Base-by-base conservation (phyloP, 2,797 vertebrate genomes). In the Selene dorsalis region DNA sequence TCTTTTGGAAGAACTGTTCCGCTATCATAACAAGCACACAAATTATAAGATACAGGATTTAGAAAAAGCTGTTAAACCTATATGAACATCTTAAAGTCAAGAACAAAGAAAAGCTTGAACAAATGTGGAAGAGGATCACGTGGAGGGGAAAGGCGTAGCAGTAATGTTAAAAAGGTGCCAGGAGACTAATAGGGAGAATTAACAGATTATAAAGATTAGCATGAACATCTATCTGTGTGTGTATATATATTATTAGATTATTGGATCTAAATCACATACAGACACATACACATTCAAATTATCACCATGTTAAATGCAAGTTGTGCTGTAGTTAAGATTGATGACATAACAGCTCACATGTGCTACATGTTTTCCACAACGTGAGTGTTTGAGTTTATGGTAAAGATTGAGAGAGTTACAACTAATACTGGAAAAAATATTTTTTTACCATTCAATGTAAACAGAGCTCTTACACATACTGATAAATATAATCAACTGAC, bases 31-130 rank as follows among this genome's bases (percentile, higher is more conserved):
- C 18, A 60, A 32, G 59, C 24, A 43, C 30, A 20, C 43, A 18
- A 50, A 41, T 24, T 48, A 22, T 45, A 48, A 28, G 6, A 41
- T 17, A 20, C 17, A 61, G 4, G 32, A 57, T 52, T 10, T 50
- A 38, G 48, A 60, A 26, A 74, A 11, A 6, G 11, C 30, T 41
- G 35, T 68, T 41, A 57, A 47, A 73, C 41, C 43, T 35, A 35
- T 35, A 35, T 20, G 3, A 63, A 67, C 38, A 50, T 55, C 26
- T n/a, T 39, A 12, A 47, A 22, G 22, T 57, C 22, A 62, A 41
- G 10, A 9, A 4, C 14, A 30, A 8, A 64, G n/a, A 10, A n/a
- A 50, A n/a, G 50, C 22, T 28, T 69, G 2, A 22, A 22, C 24
- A 57, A 3, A 30, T 30, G 26, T 30, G 43, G 4, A 50, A 22